Base-by-base conservation (phyloP, 2,888 invertebrate species). In the Diadegma fenestrale region DNA sequence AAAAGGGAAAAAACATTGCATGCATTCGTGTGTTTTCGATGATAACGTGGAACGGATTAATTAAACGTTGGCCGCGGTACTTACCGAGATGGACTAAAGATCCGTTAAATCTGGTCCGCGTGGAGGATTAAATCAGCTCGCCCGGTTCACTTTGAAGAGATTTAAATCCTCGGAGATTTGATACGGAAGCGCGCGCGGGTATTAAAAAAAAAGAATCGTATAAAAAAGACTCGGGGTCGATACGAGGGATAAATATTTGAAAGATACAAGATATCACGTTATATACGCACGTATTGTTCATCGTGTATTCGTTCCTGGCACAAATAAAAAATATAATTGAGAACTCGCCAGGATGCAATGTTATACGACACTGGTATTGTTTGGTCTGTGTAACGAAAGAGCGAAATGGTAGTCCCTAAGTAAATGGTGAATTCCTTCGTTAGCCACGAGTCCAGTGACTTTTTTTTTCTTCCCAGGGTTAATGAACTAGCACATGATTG, bases 311-410 rank as follows among this genome's bases (percentile, higher is more conserved):
- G 26, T 26, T 14, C 14, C 26, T 6, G 58, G 26, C 14, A 14
- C 14, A 3, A 26, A 2, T 54, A 8, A 22, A 2, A 12, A 54
- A 22, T 22, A 54, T 19, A 22, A 54, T 8, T 54, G 2, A 22
- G 26, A 26, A 26, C n/a, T n/a, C 58, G 58, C 1, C 58, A 58
- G 58, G 58, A 58, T 58, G 58, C 26, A 14, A 26, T 58, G 58
- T 58, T 58, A 58, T 8, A 0, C 1, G 58, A 58, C 26, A 58
- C 26, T 26, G 58, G 58, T 58, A 26, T 58, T 58, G 58, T 58
- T 58, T 58, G 58, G 26, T 58, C 58, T 58, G 58, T 58, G 58
- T 14, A 14, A 58, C 26, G 58, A 58, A 58, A 58, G 58, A 58
- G 6, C 58, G 26, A 54, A 22, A 54, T 22, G 22, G 1, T 10